These are phyloP conservation scores for Hemicrepidius hirtus DNA, from an alignment of 2,888 invertebrate genomes.

Conservation along the genomic window DNA sequence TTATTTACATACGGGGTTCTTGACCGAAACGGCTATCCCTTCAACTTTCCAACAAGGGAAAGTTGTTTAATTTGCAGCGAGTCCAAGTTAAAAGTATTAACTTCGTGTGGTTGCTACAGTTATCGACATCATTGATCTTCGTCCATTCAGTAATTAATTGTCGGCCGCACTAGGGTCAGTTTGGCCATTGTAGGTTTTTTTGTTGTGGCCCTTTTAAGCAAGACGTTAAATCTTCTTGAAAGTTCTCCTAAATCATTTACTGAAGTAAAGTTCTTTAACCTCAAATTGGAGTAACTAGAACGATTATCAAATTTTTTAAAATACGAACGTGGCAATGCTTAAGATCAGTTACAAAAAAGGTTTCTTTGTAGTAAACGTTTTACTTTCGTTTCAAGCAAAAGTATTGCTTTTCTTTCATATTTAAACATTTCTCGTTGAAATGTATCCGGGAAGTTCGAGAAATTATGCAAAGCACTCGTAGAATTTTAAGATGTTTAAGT, in stretches of 20 bases:
- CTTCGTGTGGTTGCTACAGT: not conserved
- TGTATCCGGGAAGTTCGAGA: no score
- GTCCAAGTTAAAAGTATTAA: slow-evolving; percentile 1
- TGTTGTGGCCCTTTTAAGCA: slow-evolving; percentile 15
- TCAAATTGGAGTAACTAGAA: not conserved
- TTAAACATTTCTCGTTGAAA: no score
- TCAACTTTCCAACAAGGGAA: not conserved
- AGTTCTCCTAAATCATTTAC: slow-evolving; percentile 4
- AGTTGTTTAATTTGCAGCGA: not conserved
- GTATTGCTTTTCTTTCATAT: no score
- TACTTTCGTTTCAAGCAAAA: no score
- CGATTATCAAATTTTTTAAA: not conserved
- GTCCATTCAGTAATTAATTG: slow-evolving; percentile 34
- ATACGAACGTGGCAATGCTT: no score
- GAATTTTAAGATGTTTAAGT: no score
- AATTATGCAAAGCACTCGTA: no score
- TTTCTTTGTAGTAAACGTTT: no score
- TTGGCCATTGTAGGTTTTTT: slow-evolving; percentile 13
- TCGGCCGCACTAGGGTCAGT: slow-evolving; percentile 29
- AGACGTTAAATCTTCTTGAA: slow-evolving; percentile 1
- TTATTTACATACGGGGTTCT: slow-evolving; percentile 19
- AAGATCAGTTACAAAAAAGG: no score
- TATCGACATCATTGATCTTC: slow-evolving; percentile 25
- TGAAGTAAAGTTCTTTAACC: no score
- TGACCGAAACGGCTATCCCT: not conserved